Conservation (phyloP, 2,888 invertebrate genomes). For the Hermaeophaga mercurialis region DNA sequence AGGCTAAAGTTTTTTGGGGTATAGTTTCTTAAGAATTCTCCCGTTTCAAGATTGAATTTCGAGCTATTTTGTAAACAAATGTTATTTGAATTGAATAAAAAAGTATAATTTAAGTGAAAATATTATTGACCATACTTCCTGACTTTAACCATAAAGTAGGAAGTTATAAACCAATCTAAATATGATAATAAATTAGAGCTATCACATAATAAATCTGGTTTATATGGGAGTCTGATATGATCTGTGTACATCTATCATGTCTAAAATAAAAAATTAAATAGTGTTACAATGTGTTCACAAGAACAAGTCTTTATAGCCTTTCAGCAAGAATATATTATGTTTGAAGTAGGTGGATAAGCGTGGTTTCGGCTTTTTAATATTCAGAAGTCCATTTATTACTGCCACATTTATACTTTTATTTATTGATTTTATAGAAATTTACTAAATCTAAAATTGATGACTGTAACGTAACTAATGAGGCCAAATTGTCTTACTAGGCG, state of each 20-base stretch:
- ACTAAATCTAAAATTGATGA: not conserved
- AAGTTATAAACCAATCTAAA: constrained; percentile 14
- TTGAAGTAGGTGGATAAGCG: constrained; percentile 9
- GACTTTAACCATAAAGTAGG: constrained; percentile 1
- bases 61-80: no score
- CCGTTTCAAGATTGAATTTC: no score
- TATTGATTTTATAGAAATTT: not conserved
- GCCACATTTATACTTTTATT: constrained; percentile 6
- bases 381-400: constrained; percentile 19
- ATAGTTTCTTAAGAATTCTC: no score
- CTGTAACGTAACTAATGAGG: not conserved
- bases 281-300: not conserved
- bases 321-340: not conserved
- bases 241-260: not conserved
- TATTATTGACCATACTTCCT: constrained; percentile 6
- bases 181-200: constrained; percentile 14
- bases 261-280: not conserved
- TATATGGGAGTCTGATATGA: constrained; percentile 12
- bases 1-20: no score
- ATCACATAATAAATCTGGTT: constrained; percentile 8
- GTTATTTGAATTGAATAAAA: no score
- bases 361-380: constrained; percentile 6
- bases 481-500: not conserved
- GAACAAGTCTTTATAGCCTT: not conserved
- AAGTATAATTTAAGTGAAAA: no score